phyloP scores from a whole-genome alignment of 2,113 vertebrate species.

The Procavia capensis region DNA sequence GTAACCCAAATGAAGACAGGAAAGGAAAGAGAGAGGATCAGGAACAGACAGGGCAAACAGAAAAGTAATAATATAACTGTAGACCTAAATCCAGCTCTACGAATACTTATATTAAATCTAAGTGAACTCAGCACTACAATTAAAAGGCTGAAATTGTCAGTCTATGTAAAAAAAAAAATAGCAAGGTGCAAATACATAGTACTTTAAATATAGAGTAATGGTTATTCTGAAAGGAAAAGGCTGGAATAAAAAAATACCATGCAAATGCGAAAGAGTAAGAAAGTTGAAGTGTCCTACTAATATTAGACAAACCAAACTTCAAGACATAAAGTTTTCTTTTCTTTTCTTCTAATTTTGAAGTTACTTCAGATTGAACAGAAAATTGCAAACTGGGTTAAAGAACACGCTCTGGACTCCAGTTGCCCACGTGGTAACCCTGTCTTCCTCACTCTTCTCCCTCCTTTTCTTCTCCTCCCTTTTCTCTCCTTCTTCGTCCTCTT shows the following conservation, averaged over 20 bases:
- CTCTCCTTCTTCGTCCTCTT: not conserved
- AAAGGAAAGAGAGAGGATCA: conserved; percentile 43
- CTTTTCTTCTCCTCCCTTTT: not conserved
- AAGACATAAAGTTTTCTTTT: not conserved
- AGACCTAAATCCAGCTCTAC: conserved; percentile 46
- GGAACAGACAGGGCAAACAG: conserved; percentile 31
- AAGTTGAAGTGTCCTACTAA: not conserved
- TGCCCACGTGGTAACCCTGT: not conserved
- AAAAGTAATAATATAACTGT: conserved; percentile 35
- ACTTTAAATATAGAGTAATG: not conserved
- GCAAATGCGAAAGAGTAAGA: not conserved
- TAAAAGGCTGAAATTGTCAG: conserved; percentile 46
- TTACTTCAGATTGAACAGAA: not conserved
- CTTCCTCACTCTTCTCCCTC: not conserved
- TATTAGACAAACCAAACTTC: not conserved
- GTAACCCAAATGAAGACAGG: conserved; percentile 52
- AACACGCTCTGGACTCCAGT: not conserved
- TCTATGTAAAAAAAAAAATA: conserved; percentile 40
- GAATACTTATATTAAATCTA: conserved; percentile 62
- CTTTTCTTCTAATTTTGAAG: not conserved
- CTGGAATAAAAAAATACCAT: not conserved
- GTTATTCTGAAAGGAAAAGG: conserved; percentile 29
- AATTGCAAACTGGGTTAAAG: not conserved
- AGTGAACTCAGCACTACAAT: conserved; percentile 46
- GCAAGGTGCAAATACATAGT: not conserved